Percentiles rank a stretch among this genome's conserved stretches.
phyloP scores from a whole-genome alignment of 2,113 vertebrate genomes.

The Tonatia bakeri region DNA sequence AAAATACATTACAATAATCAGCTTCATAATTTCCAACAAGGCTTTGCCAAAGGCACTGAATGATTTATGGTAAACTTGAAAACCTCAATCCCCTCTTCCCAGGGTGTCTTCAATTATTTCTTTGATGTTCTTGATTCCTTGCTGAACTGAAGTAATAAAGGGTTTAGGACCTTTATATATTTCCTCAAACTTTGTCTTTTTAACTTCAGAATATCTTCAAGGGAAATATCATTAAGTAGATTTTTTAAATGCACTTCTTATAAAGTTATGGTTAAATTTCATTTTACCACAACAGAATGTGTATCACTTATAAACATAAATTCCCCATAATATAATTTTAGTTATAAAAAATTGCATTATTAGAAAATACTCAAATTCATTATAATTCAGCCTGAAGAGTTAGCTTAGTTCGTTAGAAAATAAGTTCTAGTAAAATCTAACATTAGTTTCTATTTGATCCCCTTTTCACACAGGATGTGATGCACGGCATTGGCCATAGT shows the following conservation, averaged over 20 bases:
- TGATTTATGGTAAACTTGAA: constrained; percentile 74
- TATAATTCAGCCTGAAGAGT: constrained; percentile 18
- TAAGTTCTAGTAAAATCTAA: constrained; percentile 30
- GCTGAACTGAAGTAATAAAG: constrained; percentile 64
- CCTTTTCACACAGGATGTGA: neutral
- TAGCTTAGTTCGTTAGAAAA: constrained; percentile 13
- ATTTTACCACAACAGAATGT: constrained; percentile 52
- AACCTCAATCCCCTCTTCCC: constrained; percentile 61
- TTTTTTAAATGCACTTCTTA: constrained; percentile 31
- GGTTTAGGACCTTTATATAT: constrained; percentile 47
- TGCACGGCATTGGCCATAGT: neutral
- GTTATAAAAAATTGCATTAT: constrained; percentile 42
- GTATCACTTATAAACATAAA: constrained; percentile 35
- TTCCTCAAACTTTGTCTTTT: constrained; percentile 60
- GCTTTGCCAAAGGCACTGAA: constrained; percentile 73
- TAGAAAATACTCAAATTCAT: constrained; percentile 42
- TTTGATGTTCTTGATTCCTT: constrained; percentile 64
- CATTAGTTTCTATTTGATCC: constrained; percentile 12
- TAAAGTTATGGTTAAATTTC: constrained; percentile 56
- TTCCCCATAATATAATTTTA: constrained; percentile 20
- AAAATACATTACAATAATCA: constrained; percentile 73
- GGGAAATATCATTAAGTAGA: constrained; percentile 52
- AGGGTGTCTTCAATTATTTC: constrained; percentile 72
- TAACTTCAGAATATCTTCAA: constrained; percentile 50
- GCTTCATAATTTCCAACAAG: constrained; percentile 62